Conservation (phyloP, 1,140 invertebrate genomes). For the Papilio machaon region DNA sequence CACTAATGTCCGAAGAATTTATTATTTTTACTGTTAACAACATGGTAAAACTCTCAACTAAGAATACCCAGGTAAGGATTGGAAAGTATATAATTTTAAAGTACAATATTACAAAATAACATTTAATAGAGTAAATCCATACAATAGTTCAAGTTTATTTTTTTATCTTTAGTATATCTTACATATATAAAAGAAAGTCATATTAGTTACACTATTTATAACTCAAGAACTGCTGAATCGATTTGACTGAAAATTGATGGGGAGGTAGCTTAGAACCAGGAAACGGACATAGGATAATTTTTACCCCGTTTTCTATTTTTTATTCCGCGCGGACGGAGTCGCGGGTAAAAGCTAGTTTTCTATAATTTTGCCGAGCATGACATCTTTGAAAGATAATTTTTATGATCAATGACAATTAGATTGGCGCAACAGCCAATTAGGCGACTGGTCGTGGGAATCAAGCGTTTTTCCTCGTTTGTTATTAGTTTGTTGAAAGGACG, state of each 20-base stretch:
- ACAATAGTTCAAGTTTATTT: neutral
- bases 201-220: no score
- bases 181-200: no score
- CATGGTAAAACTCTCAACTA: neutral
- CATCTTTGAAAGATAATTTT: conserved; percentile 2
- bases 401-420: conserved; percentile 19
- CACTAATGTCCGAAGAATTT: no score
- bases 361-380: neutral
- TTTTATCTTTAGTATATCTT: neutral
- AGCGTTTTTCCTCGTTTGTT: conserved; percentile 14
- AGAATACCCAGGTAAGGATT: neutral
- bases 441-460: neutral
- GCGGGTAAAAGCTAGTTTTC: neutral
- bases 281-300: no score
- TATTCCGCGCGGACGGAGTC: no score
- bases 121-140: neutral
- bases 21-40: no score
- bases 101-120: neutral
- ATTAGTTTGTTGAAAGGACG: conserved; percentile 24
- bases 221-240: no score
- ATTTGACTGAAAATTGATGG: no score
- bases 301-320: no score
- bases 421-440: conserved; percentile 21
- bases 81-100: neutral
- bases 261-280: no score